phyloP scores from a whole-genome alignment of 1,140 invertebrate genomes.

The Bombus huntii region DNA sequence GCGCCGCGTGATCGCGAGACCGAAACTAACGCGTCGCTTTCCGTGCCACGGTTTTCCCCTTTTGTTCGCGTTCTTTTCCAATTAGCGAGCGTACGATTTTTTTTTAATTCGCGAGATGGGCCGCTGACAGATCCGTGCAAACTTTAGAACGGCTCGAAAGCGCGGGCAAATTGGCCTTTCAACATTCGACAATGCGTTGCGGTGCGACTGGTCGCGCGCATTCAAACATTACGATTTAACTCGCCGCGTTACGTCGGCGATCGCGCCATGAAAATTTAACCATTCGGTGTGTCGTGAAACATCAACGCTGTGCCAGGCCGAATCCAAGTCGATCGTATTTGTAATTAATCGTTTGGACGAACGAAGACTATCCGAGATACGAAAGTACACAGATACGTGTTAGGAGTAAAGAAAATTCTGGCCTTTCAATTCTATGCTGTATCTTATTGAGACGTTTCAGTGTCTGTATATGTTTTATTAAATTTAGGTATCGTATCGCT shows the following conservation, averaged over 20 bases:
- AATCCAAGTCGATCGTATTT: not conserved
- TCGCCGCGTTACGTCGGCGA: not conserved
- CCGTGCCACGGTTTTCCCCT: not conserved
- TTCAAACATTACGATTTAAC: slow-evolving; percentile 33
- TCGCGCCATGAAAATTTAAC: not conserved
- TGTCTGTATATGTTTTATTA: too few species aligned
- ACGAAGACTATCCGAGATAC: not conserved
- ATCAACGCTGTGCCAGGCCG: not conserved
- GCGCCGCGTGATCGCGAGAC: not conserved
- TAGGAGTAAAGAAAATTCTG: not conserved
- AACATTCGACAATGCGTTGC: slow-evolving; percentile 4
- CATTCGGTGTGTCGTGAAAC: not conserved
- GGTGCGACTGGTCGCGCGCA: not conserved
- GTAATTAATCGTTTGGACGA: not conserved
- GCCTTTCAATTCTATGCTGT: not conserved
- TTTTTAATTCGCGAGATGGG: not conserved
- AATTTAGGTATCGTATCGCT: too few species aligned
- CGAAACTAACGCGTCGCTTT: not conserved
- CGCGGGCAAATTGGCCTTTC: slow-evolving; percentile 8
- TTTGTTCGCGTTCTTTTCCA: slow-evolving; percentile 7
- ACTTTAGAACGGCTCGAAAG: not conserved
- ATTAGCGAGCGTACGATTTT: slow-evolving; percentile 9
- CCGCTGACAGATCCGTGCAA: not conserved
- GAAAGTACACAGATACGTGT: too few species aligned
- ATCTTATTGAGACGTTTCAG: too few species aligned